A percentile compares a stretch with the other conserved stretches of the same genome.
These are phyloP conservation scores for Rhinolophus ferrumequinum DNA, from an alignment of 2,113 vertebrate genomes.

Conservation along the genomic window DNA sequence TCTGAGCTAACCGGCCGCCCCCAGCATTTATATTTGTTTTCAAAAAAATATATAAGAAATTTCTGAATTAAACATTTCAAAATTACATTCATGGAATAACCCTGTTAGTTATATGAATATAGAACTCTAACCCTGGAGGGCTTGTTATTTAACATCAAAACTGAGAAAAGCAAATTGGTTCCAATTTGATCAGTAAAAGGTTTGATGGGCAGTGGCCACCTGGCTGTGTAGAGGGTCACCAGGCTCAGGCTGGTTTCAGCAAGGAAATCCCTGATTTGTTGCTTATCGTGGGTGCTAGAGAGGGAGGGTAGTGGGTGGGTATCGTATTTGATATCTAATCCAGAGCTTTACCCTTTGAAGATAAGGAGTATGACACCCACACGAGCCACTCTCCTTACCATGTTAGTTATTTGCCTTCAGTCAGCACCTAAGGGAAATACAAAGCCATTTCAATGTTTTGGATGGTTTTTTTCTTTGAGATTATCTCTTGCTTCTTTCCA, in stretches of 20 bases:
- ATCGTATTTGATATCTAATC: neutral
- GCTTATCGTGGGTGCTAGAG: neutral
- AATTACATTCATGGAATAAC: neutral
- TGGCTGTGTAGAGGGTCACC: neutral
- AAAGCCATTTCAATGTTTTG: slow-evolving; percentile 8
- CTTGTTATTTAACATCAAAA: neutral
- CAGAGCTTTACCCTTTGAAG: neutral
- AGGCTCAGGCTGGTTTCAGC: neutral
- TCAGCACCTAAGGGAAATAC: neutral
- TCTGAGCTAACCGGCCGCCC: too few species aligned
- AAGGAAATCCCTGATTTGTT: neutral
- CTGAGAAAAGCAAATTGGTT: neutral
- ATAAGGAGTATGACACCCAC: neutral
- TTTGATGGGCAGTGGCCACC: neutral
- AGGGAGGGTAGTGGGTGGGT: neutral
- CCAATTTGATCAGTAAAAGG: neutral
- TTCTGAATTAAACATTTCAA: slow-evolving; percentile 10
- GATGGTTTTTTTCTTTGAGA: neutral
- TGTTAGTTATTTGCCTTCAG: neutral
- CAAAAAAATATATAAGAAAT: neutral
- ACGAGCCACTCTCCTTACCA: neutral
- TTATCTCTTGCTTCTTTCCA: neutral
- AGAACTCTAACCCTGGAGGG: neutral
- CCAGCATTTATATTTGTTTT: neutral
- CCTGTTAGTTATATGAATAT: neutral